Base-by-base conservation (phyloP, 2,888 invertebrate species). In the Philopedon plagiatum region DNA sequence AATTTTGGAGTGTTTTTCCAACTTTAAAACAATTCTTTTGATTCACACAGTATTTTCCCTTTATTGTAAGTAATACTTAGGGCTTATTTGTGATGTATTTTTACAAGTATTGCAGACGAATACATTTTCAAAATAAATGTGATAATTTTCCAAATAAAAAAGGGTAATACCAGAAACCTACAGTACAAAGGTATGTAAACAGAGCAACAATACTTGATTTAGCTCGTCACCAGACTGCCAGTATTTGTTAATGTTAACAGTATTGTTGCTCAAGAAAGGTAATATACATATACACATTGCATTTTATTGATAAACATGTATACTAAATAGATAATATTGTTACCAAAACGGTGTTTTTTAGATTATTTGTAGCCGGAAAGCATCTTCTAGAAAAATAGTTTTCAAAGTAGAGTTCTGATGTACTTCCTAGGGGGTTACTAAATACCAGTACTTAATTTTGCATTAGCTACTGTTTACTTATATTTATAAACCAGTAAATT, bases 91-190 rank as follows among this genome's bases (percentile, higher is more conserved):
- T n/a, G 11, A 46, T 46, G 21, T 46, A 21, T 46, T 51, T 46
- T 29, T 18, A 54, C 15, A 54, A 54, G 49, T 49, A 49, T 49
- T 26, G 26, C 23, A 7, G 41, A 8, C n/a, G 3, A 5, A 41
- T 41, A 41, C 37, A 19, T 23, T 26, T 60, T 49, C n/a, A 18
- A 51, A 60, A 34, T 13, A 65, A 46, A 41, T 69, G 69, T 69
- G 69, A 69, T 69, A 69, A 56, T 46, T 41, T 62, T 63, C 62
- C 69, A 69, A 69, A 69, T 63, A 34, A 61, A 51, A 39, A 41
- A 37, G 34, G 39, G 57, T 62, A n/a, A n/a, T n/a, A 62, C 44
- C 54, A 23, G 32, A 32, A 46, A 69, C 29, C 21, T 5, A 54
- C 62, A 69, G 69, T 69, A 69, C 69, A 69, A 69, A 69, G 8